Conservation (phyloP, 2,797 vertebrate genomes). For the Gila robusta region DNA sequence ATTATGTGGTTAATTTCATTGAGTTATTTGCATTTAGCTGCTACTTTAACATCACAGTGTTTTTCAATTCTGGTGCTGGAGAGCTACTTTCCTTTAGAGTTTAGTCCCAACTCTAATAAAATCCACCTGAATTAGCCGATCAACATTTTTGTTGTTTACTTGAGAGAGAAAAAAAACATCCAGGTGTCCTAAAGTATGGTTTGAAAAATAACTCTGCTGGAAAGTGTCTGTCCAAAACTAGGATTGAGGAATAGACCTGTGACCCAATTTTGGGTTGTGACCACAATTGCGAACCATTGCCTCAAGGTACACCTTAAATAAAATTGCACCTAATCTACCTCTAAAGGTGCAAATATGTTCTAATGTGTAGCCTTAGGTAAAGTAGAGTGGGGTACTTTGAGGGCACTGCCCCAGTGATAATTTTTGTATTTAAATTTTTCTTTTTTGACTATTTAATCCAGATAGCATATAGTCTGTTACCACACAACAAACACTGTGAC, state of each 20-base stretch:
- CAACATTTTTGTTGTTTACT: background rate
- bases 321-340: background rate
- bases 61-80: no score
- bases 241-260: background rate
- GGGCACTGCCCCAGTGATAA: background rate
- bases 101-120: no score
- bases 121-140: background rate
- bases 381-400: background rate
- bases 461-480: background rate
- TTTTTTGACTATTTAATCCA: background rate
- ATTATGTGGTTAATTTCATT: background rate
- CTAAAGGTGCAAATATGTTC: conserved; percentile 17
- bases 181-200: background rate
- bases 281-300: background rate
- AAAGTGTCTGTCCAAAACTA: background rate
- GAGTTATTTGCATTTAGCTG: background rate
- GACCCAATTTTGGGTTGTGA: background rate
- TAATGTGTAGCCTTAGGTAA: background rate
- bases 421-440: background rate
- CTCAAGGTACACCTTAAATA: background rate
- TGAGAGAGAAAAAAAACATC: background rate
- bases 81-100: no score
- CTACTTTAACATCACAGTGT: no score
- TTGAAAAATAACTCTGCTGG: background rate
- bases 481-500: background rate